Base-by-base conservation (phyloP, 1,140 invertebrate species). In the Atta colombica region DNA sequence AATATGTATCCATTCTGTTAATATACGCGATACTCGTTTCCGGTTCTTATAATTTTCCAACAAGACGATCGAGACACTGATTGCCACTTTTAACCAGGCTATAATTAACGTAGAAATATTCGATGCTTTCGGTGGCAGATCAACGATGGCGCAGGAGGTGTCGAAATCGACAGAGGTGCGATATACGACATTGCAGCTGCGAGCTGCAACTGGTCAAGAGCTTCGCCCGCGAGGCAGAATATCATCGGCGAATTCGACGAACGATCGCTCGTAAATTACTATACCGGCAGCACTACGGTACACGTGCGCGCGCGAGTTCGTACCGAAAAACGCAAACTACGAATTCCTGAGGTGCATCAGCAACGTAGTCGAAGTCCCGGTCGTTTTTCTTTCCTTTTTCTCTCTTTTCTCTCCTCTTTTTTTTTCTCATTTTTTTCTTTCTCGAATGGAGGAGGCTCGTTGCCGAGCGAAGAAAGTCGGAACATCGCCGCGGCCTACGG, bases 231-330 rank as follows among this genome's bases (percentile, higher is more conserved):
- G 84, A 91, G 92, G 90, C 90, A 90, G 86, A 92, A 92, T 93
- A 93, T 93, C 91, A 90, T 89, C 91, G 88, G 87, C 39, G 88
- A 92, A 92, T 92, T 92, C 90, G 87, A 90, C 87, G 86, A 92
- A 91, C 92, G 91, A 92, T 91, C 87, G 88, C 85, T 92, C 92
- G 90, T 93, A 93, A 93, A 93, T 93, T 90, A 87, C 87, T 75
- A 77, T 78, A 87, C 80, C 71, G 81, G 65, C 74, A 58, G 63
- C 35, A 21, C 51, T 55, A 58, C 21, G 68, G 55, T 82, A 61
- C 55, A 49, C 80, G 80, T 53, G 51, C 31, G 65, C 58, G 25
- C 35, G 21, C 49, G 58, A 39, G 35, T 21, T 45, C 49, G 87
- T 60, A 55, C 39, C 75, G 84, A 87, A 86, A 90, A 84, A 89